phyloP scores from a whole-genome alignment of 2,113 vertebrate genomes.

The Phocoena sinus region DNA sequence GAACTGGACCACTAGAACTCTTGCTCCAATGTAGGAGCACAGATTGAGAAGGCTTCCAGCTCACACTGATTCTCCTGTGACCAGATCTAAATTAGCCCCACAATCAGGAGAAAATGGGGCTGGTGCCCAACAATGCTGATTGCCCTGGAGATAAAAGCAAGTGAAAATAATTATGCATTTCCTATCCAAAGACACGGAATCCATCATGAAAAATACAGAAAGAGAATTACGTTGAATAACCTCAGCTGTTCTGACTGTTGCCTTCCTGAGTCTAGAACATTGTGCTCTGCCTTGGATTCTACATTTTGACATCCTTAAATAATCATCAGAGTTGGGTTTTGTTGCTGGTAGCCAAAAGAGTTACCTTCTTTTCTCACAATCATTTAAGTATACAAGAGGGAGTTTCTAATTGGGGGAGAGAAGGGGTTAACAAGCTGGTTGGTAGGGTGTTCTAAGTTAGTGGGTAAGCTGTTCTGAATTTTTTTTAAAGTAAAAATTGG shows the following conservation, averaged over 20 bases:
- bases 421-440: not conserved
- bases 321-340: not conserved
- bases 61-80: not conserved
- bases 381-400: not conserved
- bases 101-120: not conserved
- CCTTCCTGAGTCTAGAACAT: not conserved
- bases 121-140: not conserved
- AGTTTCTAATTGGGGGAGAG: not conserved
- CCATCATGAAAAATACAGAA: not conserved
- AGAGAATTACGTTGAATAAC: not conserved
- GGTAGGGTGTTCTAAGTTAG: not conserved
- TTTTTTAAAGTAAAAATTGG: constrained; percentile 21
- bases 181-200: not conserved
- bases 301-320: not conserved
- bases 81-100: not conserved
- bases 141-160: not conserved
- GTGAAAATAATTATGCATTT: not conserved
- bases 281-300: not conserved
- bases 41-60: not conserved
- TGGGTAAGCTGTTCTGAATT: not conserved
- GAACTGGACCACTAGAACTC: not conserved
- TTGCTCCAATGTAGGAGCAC: not conserved
- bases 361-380: not conserved
- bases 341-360: not conserved
- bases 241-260: not conserved